Evolutionary conservation across 2,113 vertebrate genomes (phyloP).

Genomic region (Entelurus aequoreus): DNA sequence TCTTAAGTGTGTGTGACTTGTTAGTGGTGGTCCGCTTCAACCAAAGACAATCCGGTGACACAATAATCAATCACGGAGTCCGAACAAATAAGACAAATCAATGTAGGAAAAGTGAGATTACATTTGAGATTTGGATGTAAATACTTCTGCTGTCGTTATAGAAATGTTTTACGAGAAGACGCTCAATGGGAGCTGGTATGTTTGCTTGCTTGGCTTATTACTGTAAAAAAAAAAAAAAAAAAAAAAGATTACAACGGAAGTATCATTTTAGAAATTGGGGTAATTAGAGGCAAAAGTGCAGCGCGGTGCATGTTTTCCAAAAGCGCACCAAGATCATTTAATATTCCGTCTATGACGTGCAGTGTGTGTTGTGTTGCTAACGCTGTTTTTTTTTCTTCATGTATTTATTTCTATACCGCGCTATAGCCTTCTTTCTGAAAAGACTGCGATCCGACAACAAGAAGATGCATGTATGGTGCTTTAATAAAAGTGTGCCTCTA

Average conservation of each 20-base stretch:
- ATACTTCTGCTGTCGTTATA: constrained; percentile 25
- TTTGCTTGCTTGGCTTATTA: constrained; percentile 13
- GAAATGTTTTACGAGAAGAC: constrained; percentile 9
- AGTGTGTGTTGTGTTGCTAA: constrained; percentile 22
- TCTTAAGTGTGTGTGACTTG: constrained; percentile 29
- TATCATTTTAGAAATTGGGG: constrained; percentile 18
- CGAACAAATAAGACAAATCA: constrained; percentile 22
- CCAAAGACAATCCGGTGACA: constrained; percentile 53
- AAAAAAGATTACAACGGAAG: background rate
- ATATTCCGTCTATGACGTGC: constrained; percentile 21
- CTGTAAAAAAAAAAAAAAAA: background rate
- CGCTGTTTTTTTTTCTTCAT: background rate
- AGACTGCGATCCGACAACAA: background rate
- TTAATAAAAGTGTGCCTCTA: constrained; percentile 48
- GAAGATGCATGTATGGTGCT: constrained; percentile 43
- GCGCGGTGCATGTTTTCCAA: constrained; percentile 16
- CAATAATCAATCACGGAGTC: constrained; percentile 4
- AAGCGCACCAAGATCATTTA: constrained; percentile 13
- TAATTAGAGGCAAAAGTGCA: constrained; percentile 10
- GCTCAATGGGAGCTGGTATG: constrained; percentile 17
- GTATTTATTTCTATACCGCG: background rate
- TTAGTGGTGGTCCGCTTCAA: constrained; percentile 38
- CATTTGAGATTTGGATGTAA: constrained; percentile 28
- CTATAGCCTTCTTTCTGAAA: background rate
- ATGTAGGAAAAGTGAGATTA: constrained; percentile 20